Base-by-base conservation (phyloP, 2,113 vertebrate species). In the Romanogobio albipinnatus region DNA sequence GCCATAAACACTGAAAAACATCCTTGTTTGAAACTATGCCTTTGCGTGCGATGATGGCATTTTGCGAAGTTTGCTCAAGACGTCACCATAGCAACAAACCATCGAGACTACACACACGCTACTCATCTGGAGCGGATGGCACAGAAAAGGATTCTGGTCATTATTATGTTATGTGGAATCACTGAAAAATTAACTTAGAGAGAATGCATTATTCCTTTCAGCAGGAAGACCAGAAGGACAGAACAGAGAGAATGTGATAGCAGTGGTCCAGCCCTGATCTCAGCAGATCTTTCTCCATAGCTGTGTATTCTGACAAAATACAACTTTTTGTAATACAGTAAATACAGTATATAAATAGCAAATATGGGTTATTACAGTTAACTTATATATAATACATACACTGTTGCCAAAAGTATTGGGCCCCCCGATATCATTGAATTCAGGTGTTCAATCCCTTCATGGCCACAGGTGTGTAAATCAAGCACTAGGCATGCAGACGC, bases 151-250 rank as follows among this genome's bases (percentile, higher is more conserved):
- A 8, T 58, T 75, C 59, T 29, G 61, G 39, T 47, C 85, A 82
- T 84, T 87, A 87, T 82, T 56, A 87, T 84, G 53, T 73, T 84
- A 76, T 76, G 56, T 81, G 33, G 56, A 51, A 78, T 19, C 49
- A 76, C 49, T 36, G 9, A 56, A 5, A 33, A 56, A 76, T 76
- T 4, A 10, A 76, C 24, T 56, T 70, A 19, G 36, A 70, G 33
- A 36, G 36, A 33, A 39, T 70, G 33, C 15, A 70, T 39, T 36
- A 70, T 19, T 70, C 66, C 17, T 70, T 10, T 62, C 9, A 26
- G 59, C 22, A 51, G 74, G n/a, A 61, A 43, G 47, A 70, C 47
- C 24, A 75, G n/a, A 64, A 26, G 19, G 26, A 53, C 26, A 59
- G 59, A 39, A 22, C 33, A 76, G 49, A 76, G 24, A 76, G 24